Percentiles rank a stretch among this genome's conserved stretches.
phyloP scores from a whole-genome alignment of 2,888 invertebrate species.

The Gymnosoma rotundatum region DNA sequence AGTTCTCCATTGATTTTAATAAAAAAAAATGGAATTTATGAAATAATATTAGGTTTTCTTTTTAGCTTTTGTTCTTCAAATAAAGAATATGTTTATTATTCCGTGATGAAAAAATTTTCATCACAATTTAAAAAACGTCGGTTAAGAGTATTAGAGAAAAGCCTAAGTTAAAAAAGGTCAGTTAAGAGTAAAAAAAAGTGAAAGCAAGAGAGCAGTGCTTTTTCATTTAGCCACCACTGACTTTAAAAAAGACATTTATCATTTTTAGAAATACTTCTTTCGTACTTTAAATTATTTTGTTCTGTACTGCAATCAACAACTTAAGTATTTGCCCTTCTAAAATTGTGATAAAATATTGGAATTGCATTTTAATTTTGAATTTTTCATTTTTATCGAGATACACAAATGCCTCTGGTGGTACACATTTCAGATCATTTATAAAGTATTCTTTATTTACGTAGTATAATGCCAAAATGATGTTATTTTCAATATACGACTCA shows the following conservation, averaged over 20 bases:
- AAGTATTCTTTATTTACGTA: not conserved
- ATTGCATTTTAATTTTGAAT: too few species aligned
- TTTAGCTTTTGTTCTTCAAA: too few species aligned
- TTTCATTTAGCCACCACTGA: not conserved
- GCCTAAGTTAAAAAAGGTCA: not conserved
- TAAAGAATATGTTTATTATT: too few species aligned
- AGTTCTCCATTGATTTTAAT: too few species aligned
- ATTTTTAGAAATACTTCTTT: not conserved
- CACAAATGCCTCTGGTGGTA: not conserved
- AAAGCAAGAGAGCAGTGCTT: not conserved
- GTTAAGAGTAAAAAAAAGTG: not conserved
- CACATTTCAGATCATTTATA: not conserved
- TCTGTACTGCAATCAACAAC: not conserved
- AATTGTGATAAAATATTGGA: too few species aligned
- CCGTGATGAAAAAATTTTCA: too few species aligned
- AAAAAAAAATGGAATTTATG: too few species aligned
- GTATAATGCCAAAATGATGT: constrained; percentile 5
- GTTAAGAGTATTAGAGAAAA: too few species aligned
- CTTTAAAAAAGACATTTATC: not conserved
- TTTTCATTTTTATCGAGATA: not conserved
- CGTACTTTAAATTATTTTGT: not conserved
- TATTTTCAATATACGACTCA: not conserved
- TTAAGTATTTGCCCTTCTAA: too few species aligned
- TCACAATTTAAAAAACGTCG: too few species aligned
- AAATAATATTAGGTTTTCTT: too few species aligned